phyloP scores from a whole-genome alignment of 2,113 vertebrate genomes.

The Clinocottus analis region DNA sequence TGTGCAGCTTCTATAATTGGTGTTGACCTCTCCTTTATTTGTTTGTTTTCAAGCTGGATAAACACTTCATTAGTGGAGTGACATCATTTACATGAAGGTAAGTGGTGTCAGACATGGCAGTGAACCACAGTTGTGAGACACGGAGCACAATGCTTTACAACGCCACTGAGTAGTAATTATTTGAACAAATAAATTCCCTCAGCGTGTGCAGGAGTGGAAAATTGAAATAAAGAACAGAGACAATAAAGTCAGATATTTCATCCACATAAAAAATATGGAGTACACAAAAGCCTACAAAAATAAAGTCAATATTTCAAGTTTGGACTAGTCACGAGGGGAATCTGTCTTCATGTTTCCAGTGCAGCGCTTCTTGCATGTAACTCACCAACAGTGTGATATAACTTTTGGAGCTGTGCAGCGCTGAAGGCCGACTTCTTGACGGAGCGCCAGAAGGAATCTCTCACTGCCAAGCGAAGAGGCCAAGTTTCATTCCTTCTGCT shows the following conservation, averaged over 20 bases:
- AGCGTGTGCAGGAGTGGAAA: not conserved
- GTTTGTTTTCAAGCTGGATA: not conserved
- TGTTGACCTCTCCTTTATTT: not conserved
- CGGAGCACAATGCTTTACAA: not conserved
- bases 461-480: slow-evolving; percentile 75
- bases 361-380: slow-evolving; percentile 28
- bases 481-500: slow-evolving; percentile 74
- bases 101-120: not conserved
- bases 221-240: not conserved
- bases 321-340: not conserved
- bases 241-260: not conserved
- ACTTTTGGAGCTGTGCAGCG: slow-evolving; percentile 56
- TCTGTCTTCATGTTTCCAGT: slow-evolving; percentile 45
- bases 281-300: not conserved
- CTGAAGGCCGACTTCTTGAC: slow-evolving; percentile 61
- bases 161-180: not conserved
- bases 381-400: slow-evolving; percentile 59
- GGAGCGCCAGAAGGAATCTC: slow-evolving; percentile 70
- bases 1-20: not conserved
- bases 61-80: not conserved
- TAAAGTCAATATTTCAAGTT: not conserved
- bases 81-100: not conserved
- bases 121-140: no score
- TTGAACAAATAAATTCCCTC: not conserved
- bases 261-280: not conserved